These are phyloP conservation scores for Bubo blakistoni DNA, from an alignment of 2,113 vertebrate genomes.

Conservation along the genomic window DNA sequence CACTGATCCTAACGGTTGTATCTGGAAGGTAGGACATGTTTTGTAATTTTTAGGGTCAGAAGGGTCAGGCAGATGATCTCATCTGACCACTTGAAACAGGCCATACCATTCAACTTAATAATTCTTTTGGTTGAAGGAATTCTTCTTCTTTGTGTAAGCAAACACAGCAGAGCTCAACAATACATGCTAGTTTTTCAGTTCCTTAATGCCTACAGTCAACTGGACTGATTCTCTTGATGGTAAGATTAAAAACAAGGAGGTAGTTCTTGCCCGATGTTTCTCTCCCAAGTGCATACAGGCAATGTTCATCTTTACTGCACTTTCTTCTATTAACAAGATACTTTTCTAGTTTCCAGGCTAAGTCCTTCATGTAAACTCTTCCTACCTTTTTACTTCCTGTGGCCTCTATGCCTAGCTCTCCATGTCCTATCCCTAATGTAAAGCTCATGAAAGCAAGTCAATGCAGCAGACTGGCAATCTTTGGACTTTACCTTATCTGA, in stretches of 20 bases:
- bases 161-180: background rate
- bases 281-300: background rate
- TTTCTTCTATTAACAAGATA: background rate
- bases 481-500: background rate
- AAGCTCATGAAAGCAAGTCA: background rate
- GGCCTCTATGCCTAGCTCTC: background rate
- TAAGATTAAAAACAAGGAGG: background rate
- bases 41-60: background rate
- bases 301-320: background rate
- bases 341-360: background rate
- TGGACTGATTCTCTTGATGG: background rate
- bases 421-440: background rate
- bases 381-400: background rate
- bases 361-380: background rate
- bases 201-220: background rate
- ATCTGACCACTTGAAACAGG: background rate
- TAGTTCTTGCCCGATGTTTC: background rate
- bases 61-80: background rate
- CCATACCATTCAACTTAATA: background rate
- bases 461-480: accelerated
- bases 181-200: background rate
- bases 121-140: background rate
- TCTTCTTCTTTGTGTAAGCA: background rate
- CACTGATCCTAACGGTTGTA: background rate
- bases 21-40: background rate